Evolutionary conservation across 2,888 invertebrate species (phyloP).

Genomic region (Agrochola litura): DNA sequence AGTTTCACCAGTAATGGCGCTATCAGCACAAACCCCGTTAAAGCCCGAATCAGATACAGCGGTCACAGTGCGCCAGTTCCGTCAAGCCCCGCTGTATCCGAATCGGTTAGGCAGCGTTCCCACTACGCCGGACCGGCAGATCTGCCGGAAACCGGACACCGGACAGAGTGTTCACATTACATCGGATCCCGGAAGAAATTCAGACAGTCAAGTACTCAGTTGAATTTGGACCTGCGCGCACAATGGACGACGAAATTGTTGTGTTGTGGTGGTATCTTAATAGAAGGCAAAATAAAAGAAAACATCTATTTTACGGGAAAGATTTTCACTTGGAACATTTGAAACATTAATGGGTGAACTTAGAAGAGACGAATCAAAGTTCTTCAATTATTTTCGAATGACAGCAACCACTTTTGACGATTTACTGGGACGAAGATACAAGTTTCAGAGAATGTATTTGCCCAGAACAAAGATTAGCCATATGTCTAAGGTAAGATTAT

Average conservation of each 20-base stretch:
- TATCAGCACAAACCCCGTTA: too few relatives aligned
- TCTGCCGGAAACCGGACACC: constrained; percentile 65
- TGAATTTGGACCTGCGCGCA: constrained; percentile 50
- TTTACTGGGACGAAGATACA: constrained; percentile 55
- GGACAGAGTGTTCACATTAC: constrained; percentile 61
- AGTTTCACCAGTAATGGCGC: too few relatives aligned
- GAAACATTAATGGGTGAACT: constrained; percentile 3
- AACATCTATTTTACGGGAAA: constrained; percentile 1
- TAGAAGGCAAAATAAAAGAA: constrained; percentile 38
- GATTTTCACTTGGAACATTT: too few relatives aligned
- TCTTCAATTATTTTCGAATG: constrained; percentile 56
- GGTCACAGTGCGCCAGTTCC: too few relatives aligned
- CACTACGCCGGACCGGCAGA: constrained; percentile 59
- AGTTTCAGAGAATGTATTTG: too few relatives aligned
- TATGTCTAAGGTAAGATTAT: too few relatives aligned
- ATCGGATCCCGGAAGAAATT: constrained; percentile 57
- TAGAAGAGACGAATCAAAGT: constrained; percentile 10
- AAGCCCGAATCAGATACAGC: too few relatives aligned
- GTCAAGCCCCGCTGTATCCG: too few relatives aligned
- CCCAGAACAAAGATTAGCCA: too few relatives aligned
- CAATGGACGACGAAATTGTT: constrained; percentile 44
- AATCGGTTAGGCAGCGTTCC: constrained; percentile 35
- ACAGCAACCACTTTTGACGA: constrained; percentile 59
- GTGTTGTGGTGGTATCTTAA: constrained; percentile 41
- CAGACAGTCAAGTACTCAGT: constrained; percentile 48